Percentiles rank a stretch among this genome's conserved stretches.
Evolutionary conservation across 2,113 vertebrate species (phyloP).

Genomic region (Engraulis encrasicolus): DNA sequence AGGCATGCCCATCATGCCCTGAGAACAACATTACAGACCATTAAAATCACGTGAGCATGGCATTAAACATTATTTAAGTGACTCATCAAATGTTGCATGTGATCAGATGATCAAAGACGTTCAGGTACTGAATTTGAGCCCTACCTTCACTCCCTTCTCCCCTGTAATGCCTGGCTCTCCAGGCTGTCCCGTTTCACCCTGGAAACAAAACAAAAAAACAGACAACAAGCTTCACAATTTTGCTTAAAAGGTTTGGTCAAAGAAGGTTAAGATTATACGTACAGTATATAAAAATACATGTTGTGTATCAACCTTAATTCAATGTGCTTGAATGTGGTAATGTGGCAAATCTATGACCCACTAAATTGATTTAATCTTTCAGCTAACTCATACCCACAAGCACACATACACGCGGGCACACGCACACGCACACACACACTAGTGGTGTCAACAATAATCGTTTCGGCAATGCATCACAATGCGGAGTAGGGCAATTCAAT

Average conservation of each 20-base stretch:
- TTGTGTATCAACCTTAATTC: neutral
- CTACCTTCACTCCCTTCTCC: conserved; percentile 82
- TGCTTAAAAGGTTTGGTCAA: no score
- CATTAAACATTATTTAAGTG: no score
- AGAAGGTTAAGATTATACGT: no score
- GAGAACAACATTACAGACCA: conserved; percentile 49
- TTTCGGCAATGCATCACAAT: no score
- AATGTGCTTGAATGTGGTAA: no score
- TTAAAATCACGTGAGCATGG: no score
- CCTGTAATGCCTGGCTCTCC: conserved; percentile 77
- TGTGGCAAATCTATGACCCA: no score
- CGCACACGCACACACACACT: no score
- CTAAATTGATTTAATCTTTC: neutral
- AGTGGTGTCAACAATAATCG: no score
- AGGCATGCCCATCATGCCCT: conserved; percentile 79
- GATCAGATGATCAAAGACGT: neutral
- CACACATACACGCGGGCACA: no score
- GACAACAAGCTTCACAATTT: neutral
- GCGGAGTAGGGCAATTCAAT: no score
- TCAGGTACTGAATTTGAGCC: neutral
- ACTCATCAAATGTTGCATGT: no score
- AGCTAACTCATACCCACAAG: neutral
- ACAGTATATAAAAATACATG: neutral
- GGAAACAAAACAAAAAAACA: neutral
- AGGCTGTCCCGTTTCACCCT: conserved; percentile 81